Conservation (phyloP, 2,888 invertebrate species). For the Aethes cnicana region DNA sequence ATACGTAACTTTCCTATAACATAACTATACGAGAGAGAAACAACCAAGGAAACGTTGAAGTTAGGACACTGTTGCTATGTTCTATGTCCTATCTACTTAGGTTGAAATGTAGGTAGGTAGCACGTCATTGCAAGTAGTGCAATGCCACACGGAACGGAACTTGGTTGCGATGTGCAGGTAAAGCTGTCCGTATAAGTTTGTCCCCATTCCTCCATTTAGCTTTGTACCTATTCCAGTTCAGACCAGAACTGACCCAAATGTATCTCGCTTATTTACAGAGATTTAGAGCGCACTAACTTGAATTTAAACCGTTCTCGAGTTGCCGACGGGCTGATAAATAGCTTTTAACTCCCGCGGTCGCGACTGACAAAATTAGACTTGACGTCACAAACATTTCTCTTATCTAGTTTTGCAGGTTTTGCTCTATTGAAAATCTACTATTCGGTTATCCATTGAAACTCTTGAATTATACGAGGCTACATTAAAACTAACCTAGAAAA, state of each 20-base stretch:
- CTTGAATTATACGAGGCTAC: constrained; percentile 19
- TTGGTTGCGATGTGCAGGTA: neutral
- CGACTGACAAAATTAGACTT: neutral
- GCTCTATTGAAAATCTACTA: neutral
- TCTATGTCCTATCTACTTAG: constrained; percentile 15
- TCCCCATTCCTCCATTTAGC: constrained; percentile 17
- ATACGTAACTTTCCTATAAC: too few relatives aligned
- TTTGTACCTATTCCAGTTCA: constrained; percentile 18
- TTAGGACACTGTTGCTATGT: too few relatives aligned
- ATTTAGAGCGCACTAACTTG: constrained; percentile 27
- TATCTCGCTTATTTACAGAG: constrained; percentile 26
- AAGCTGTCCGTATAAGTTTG: constrained; percentile 14
- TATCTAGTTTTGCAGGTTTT: constrained; percentile 1
- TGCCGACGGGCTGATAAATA: constrained; percentile 17
- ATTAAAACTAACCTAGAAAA: constrained; percentile 31
- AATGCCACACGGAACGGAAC: constrained; percentile 5
- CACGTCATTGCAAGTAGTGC: constrained; percentile 17
- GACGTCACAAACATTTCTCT: neutral
- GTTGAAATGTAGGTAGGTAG: neutral
- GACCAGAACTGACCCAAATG: constrained; percentile 28
- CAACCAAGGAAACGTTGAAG: too few relatives aligned
- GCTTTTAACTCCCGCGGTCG: constrained; percentile 1
- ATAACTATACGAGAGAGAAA: too few relatives aligned
- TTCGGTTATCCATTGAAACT: constrained; percentile 7
- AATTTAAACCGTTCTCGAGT: constrained; percentile 22